Base-by-base conservation (phyloP, 2,113 vertebrate genomes). In the Cheirogaleus medius region DNA sequence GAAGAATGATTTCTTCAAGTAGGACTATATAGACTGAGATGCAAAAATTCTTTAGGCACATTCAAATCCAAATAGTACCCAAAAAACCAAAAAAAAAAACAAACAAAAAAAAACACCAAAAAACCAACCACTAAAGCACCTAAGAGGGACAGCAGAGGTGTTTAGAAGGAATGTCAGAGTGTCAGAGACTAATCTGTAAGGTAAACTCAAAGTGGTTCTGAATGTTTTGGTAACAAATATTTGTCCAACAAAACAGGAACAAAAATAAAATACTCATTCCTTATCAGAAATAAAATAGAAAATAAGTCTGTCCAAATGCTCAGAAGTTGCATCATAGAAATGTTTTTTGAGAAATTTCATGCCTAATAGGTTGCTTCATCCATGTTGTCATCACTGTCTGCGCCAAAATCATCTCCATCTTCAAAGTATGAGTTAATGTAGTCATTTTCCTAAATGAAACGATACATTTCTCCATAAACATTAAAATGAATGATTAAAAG, bases 351-450 rank as follows among this genome's bases (percentile, higher is more conserved):
- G 58, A 77, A 37, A 47, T 96, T 66, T 32, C 87, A 58, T 2
- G 87, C 44, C 87, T 99, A 99, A 34, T 99, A 99, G 0, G 99
- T 99, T 34, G 99, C 99, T 99, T 99, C 99, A 42, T 99, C 99
- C 99, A 99, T 99, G 25, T 99, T 99, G 86, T 99, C 99, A 5
- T 99, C 99, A 77, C 99, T 99, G 52, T 89, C 98, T 11, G 97
- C 98, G 37, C 82, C 99, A 87, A 99, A 99, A 76, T 99, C 99
- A 97, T 99, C 99, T 27, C 99, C 99, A 3, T 99, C 98, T 95
- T 99, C 99, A 91, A 99, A 99, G 97, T 99, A 99, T 6, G 97
- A 99, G 66, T 99, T 99, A 97, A 99, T 99, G 97, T 99, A 99
- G 98, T 99, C 99, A 80, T 99, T 99, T 83, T 99, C 99, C 99